These are phyloP conservation scores for Perca flavescens DNA, from an alignment of 2,113 vertebrate species.

Conservation along the genomic window DNA sequence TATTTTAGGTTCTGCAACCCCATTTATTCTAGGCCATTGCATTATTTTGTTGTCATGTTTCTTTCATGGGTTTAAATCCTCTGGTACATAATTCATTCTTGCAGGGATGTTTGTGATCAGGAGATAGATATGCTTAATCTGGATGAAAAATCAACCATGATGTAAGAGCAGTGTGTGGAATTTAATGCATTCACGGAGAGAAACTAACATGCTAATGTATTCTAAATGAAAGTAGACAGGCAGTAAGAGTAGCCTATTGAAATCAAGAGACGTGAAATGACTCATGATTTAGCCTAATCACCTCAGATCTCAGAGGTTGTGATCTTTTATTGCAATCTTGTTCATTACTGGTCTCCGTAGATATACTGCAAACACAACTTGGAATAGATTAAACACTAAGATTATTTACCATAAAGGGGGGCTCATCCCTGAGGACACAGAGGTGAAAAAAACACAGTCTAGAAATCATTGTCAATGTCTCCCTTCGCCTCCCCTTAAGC, in stretches of 20 bases:
- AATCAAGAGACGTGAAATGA: constrained; percentile 17
- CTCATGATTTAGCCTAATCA: constrained; percentile 27
- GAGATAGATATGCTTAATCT: constrained; percentile 41
- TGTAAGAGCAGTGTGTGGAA: constrained; percentile 23
- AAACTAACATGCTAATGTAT: constrained; percentile 40
- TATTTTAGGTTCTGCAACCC: background rate
- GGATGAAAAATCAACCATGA: constrained; percentile 41
- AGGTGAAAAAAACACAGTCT: constrained; percentile 16
- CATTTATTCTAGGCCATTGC: background rate
- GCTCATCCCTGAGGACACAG: constrained; percentile 2
- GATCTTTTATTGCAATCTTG: background rate
- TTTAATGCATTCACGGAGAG: constrained; percentile 22
- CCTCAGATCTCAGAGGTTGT: constrained; percentile 23
- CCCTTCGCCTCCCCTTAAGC: constrained; percentile 41
- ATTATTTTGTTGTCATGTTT: background rate
- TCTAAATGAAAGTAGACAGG: constrained; percentile 7
- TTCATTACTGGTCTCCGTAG: background rate
- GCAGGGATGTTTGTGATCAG: constrained; percentile 15
- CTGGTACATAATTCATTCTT: constrained; percentile 4
- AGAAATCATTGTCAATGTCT: constrained; percentile 45
- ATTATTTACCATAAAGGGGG: constrained; percentile 37
- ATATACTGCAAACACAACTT: constrained; percentile 1
- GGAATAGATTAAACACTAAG: constrained; percentile 37
- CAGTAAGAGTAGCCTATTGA: constrained; percentile 1
- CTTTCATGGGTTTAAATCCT: constrained; percentile 1